Evolutionary conservation across 2,797 vertebrate species (phyloP).

Genomic region (Graptemys geographica): DNA sequence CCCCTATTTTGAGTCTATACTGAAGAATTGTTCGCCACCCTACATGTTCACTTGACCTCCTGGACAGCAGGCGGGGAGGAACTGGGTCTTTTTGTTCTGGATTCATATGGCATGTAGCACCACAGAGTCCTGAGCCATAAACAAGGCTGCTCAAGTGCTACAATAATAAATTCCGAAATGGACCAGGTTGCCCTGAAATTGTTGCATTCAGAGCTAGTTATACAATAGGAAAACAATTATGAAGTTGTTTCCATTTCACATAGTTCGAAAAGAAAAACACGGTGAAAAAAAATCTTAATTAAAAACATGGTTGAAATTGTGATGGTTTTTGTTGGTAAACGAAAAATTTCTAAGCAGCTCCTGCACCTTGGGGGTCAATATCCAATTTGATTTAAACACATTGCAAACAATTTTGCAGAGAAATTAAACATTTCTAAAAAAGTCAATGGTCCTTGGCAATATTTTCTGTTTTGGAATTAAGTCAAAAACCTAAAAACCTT

Average conservation of each 20-base stretch:
- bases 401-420: not conserved
- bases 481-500: not conserved
- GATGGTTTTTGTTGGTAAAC: too few relatives aligned
- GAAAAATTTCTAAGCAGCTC: too few relatives aligned
- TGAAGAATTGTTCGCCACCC: not conserved
- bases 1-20: not conserved
- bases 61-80: not conserved
- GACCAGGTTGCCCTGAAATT: not conserved
- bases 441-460: not conserved
- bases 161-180: too few relatives aligned
- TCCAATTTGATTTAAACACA: not conserved
- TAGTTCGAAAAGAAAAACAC: not conserved
- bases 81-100: not conserved
- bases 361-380: not conserved
- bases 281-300: too few relatives aligned
- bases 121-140: too few relatives aligned
- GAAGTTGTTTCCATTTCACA: too few relatives aligned
- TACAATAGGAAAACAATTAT: not conserved
- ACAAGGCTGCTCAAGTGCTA: too few relatives aligned
- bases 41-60: rapidly evolving
- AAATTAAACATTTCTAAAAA: not conserved
- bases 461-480: too few relatives aligned
- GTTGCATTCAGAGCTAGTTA: not conserved
- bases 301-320: too few relatives aligned
- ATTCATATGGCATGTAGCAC: too few relatives aligned